These are phyloP conservation scores for Zelleria hepariella DNA, from an alignment of 2,888 invertebrate species.

Conservation along the genomic window DNA sequence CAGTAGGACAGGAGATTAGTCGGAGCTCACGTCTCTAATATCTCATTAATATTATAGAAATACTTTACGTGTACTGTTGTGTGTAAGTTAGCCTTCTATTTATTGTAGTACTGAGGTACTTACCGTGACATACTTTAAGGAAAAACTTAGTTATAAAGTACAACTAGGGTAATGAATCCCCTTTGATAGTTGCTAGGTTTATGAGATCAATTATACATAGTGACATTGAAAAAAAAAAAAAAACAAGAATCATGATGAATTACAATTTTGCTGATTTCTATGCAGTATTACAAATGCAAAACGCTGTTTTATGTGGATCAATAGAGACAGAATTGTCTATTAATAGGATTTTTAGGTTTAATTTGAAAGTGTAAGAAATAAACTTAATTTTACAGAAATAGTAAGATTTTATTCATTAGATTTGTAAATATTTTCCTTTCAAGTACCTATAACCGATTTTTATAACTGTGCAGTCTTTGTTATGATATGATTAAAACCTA, in stretches of 20 bases:
- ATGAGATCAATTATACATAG: conserved; percentile 29
- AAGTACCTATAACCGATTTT: neutral
- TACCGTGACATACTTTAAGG: conserved; percentile 57
- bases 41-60: conserved; percentile 49
- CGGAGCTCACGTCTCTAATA: conserved; percentile 45
- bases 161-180: conserved; percentile 57
- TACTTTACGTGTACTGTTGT: conserved; percentile 50
- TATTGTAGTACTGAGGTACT: conserved; percentile 70
- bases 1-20: conserved; percentile 55
- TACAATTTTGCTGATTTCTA: conserved; percentile 46
- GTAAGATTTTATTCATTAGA: conserved; percentile 67
- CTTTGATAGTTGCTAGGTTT: conserved; percentile 51
- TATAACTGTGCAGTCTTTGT: neutral
- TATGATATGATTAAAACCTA: neutral
- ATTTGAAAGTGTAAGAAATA: conserved; percentile 49
- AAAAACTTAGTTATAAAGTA: conserved; percentile 57
- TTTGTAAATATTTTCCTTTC: conserved; percentile 52
- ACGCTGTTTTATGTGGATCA: conserved; percentile 44
- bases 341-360: conserved; percentile 50
- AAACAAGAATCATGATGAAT: conserved; percentile 39
- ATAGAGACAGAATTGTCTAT: conserved; percentile 48
- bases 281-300: conserved; percentile 65
- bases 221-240: conserved; percentile 35
- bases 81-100: conserved; percentile 67
- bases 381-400: conserved; percentile 49